Conservation (phyloP, 2,113 vertebrate genomes). For the Hippocampus guttulatus region DNA sequence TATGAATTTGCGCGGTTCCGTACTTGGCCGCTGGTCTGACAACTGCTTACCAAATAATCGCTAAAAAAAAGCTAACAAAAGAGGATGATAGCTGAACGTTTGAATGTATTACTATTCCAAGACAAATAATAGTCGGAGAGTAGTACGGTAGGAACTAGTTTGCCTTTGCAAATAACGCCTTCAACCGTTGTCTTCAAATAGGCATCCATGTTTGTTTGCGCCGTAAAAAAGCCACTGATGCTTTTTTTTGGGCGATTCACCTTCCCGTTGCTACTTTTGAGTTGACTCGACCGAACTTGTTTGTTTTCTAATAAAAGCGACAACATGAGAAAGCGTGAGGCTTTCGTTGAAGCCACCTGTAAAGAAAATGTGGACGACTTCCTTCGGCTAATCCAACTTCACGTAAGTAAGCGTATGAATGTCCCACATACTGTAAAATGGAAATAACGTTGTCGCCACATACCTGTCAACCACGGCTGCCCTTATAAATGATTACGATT, state of each 20-base stretch:
- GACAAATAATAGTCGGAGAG: fast-evolving
- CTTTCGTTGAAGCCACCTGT: slow-evolving; percentile 75
- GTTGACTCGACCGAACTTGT: too few relatives aligned
- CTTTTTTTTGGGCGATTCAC: neutral
- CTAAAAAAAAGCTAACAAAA: slow-evolving; percentile 18
- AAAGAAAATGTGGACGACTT: slow-evolving; percentile 78
- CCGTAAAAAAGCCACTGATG: neutral
- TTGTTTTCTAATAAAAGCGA: neutral
- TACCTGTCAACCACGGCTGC: too few relatives aligned
- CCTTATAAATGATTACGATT: too few relatives aligned
- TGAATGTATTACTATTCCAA: fast-evolving
- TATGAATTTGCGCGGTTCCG: slow-evolving; percentile 63
- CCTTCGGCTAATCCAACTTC: slow-evolving; percentile 73
- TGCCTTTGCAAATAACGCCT: neutral
- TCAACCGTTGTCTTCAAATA: too few relatives aligned
- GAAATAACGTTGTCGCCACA: neutral
- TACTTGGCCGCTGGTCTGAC: too few relatives aligned
- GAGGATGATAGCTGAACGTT: fast-evolving
- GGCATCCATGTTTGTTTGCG: slow-evolving; percentile 41
- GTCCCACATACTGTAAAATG: neutral
- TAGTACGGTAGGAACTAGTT: fast-evolving
- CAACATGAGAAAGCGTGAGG: slow-evolving; percentile 76
- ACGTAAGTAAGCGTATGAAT: slow-evolving; percentile 75
- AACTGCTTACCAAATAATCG: neutral
- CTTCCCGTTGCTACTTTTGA: neutral